Conservation (phyloP, 2,888 invertebrate genomes). For the Drosophila kambysellisi region DNA sequence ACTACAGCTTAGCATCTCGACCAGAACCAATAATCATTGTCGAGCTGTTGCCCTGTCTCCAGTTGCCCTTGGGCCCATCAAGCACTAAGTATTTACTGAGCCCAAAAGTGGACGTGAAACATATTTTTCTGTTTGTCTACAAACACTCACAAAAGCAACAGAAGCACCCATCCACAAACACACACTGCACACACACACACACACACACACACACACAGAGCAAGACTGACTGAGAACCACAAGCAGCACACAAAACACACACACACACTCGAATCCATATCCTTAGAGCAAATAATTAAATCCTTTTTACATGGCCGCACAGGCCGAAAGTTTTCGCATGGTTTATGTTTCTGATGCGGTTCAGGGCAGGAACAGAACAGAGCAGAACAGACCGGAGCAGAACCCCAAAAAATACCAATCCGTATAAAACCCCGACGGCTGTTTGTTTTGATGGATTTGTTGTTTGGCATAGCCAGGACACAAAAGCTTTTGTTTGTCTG, state of each 20-base stretch:
- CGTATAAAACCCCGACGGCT: slow-evolving; percentile 66
- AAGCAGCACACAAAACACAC: slow-evolving; percentile 29
- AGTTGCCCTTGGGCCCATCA: slow-evolving; percentile 25
- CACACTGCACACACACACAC: background rate
- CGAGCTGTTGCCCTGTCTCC: slow-evolving; percentile 3
- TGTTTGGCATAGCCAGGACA: slow-evolving; percentile 57
- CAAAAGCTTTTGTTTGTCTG: slow-evolving; percentile 80
- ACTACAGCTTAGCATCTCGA: slow-evolving; percentile 54
- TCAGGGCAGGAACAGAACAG: slow-evolving; percentile 13
- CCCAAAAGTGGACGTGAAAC: slow-evolving; percentile 74
- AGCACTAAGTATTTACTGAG: slow-evolving; percentile 45
- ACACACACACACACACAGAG: background rate
- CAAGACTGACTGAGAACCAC: slow-evolving; percentile 35
- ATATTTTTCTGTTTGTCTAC: slow-evolving; percentile 67
- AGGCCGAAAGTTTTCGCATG: slow-evolving; percentile 60
- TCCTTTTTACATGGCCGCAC: slow-evolving; percentile 82
- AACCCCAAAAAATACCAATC: slow-evolving; percentile 37
- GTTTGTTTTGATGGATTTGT: slow-evolving; percentile 83
- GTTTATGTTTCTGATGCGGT: slow-evolving; percentile 45
- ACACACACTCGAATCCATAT: slow-evolving; percentile 51
- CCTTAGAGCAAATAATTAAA: slow-evolving; percentile 84
- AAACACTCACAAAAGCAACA: slow-evolving; percentile 57
- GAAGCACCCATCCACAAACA: slow-evolving; percentile 27
- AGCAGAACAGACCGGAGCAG: background rate
- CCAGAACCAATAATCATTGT: slow-evolving; percentile 38